Percentiles rank a stretch among this genome's conserved stretches.
Evolutionary conservation across 2,888 invertebrate species (phyloP).

Genomic region (Teleogryllus oceanicus): DNA sequence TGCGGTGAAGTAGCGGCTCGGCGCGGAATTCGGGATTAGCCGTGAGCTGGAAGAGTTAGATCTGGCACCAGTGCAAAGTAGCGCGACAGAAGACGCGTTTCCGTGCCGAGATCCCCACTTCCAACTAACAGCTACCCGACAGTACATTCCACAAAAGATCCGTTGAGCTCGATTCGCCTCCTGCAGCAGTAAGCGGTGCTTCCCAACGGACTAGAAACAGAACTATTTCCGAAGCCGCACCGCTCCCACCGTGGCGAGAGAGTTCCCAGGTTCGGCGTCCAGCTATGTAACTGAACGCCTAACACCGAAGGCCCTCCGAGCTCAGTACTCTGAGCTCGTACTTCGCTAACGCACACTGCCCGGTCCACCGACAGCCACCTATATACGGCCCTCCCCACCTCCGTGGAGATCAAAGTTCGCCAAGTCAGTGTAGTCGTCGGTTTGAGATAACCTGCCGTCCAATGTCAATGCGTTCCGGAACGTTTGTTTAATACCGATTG

Average conservation of each 20-base stretch:
- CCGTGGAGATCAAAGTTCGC: neutral
- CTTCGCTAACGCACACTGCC: neutral
- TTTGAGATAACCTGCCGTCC: slow-evolving; percentile 1
- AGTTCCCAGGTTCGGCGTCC: neutral
- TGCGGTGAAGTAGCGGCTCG: neutral
- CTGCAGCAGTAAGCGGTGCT: neutral
- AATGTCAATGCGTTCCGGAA: neutral
- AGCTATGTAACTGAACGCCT: neutral
- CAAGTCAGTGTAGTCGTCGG: slow-evolving; percentile 6
- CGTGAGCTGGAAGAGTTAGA: slow-evolving; percentile 73
- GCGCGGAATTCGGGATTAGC: slow-evolving; percentile 39
- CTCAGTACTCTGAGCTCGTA: neutral
- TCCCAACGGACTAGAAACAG: neutral
- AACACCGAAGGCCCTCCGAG: neutral
- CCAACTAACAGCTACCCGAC: slow-evolving; percentile 53
- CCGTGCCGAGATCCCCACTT: slow-evolving; percentile 63
- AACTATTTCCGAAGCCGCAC: slow-evolving; percentile 1
- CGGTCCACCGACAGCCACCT: neutral
- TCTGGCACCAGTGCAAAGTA: slow-evolving; percentile 56
- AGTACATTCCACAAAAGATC: neutral
- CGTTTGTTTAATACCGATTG: slow-evolving; percentile 11
- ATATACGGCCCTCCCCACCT: neutral
- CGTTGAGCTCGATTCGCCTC: neutral
- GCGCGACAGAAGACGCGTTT: slow-evolving; percentile 39
- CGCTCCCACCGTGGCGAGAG: neutral